Evolutionary conservation across 2,888 invertebrate species (phyloP).

Genomic region (Colletes collaris): DNA sequence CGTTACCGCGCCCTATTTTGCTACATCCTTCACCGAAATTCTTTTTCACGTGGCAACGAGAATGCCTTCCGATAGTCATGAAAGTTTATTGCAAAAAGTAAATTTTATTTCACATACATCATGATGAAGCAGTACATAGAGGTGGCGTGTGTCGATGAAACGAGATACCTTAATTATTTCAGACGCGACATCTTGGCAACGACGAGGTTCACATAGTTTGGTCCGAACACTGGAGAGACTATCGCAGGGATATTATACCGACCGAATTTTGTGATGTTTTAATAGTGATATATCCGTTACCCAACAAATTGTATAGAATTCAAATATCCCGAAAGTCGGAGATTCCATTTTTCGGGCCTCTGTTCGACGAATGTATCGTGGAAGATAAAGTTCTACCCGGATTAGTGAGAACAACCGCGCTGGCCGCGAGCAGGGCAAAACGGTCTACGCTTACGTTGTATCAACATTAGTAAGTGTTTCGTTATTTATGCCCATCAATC

Average conservation of each 20-base stretch:
- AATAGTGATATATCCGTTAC: conserved; percentile 97
- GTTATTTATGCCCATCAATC: not conserved
- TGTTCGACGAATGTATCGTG: conserved; percentile 96
- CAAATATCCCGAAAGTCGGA: conserved; percentile 89
- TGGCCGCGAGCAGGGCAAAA: conserved; percentile 96
- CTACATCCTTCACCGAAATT: conserved; percentile 96
- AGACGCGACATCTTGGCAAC: conserved; percentile 97
- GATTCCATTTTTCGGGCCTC: conserved; percentile 96
- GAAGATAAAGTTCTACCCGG: conserved; percentile 90
- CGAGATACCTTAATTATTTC: conserved; percentile 67
- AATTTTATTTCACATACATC: not conserved
- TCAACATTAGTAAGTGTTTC: conserved; percentile 91
- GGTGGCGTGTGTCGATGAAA: not conserved
- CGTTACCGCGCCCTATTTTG: conserved; percentile 96
- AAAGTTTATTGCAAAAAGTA: conserved; percentile 93
- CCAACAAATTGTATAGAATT: conserved; percentile 93
- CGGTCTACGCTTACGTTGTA: conserved; percentile 94
- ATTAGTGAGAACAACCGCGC: conserved; percentile 94
- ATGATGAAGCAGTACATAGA: too few relatives aligned
- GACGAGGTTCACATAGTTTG: conserved; percentile 99
- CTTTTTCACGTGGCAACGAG: conserved; percentile 99
- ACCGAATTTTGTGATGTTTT: conserved; percentile 99
- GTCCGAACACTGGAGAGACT: conserved; percentile 98
- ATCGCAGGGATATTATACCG: conserved; percentile 97
- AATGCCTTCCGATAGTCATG: conserved; percentile 95